A percentile compares a stretch with the other conserved stretches of the same genome.
Conservation (phyloP, 2,113 vertebrate genomes). For the Anser brachyrhynchus region DNA sequence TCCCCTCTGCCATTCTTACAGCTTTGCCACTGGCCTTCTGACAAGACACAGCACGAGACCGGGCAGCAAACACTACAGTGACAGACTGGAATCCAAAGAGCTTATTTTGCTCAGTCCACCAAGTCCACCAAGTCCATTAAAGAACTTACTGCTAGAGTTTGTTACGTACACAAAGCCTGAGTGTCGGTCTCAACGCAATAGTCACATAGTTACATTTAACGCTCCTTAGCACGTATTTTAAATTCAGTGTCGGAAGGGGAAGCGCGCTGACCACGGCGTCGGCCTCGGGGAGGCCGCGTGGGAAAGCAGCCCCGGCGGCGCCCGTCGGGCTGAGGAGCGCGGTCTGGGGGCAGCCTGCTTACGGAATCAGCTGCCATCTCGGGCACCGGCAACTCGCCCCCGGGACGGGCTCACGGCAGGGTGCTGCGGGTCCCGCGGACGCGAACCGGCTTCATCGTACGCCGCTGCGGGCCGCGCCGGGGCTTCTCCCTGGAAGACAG, state of each 20-base stretch:
- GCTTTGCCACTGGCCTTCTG: fast-evolving
- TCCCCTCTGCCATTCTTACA: fast-evolving
- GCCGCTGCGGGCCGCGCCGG: background rate
- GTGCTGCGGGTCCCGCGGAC: slow-evolving; percentile 73
- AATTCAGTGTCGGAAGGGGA: fast-evolving
- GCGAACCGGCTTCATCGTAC: background rate
- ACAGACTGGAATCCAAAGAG: fast-evolving
- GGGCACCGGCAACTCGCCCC: background rate
- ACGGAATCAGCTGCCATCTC: slow-evolving; percentile 89
- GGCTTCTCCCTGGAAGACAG: background rate
- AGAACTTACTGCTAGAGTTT: fast-evolving
- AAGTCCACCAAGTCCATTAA: fast-evolving
- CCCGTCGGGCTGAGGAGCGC: background rate
- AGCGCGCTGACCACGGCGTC: fast-evolving
- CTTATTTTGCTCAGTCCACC: fast-evolving
- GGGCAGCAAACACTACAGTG: fast-evolving
- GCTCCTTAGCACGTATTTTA: fast-evolving
- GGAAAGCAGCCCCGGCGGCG: background rate
- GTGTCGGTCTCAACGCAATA: fast-evolving
- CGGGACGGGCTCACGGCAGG: background rate
- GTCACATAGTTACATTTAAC: fast-evolving
- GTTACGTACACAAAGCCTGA: fast-evolving
- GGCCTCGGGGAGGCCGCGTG: too few relatives aligned
- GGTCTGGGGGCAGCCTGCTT: slow-evolving; percentile 26
- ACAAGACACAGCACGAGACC: background rate